phyloP scores from a whole-genome alignment of 2,797 vertebrate species.

The Pantherophis alleghaniensis region DNA sequence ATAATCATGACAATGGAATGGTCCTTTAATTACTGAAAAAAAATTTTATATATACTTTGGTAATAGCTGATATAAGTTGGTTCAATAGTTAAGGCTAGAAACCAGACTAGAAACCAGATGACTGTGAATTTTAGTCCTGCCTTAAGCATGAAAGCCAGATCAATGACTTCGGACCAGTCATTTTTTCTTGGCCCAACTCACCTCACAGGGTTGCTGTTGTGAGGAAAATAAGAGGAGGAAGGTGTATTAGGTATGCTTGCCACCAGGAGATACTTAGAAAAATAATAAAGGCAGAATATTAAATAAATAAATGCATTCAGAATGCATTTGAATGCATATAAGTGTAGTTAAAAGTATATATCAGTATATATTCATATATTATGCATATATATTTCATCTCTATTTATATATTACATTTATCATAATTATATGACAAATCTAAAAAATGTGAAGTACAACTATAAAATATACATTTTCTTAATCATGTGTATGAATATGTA shows the following conservation, averaged over 20 bases:
- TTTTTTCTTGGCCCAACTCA: background rate
- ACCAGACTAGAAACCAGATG: background rate
- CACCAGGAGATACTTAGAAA: background rate
- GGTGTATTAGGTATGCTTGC: background rate
- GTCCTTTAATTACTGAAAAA: constrained; percentile 20
- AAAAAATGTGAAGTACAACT: too few relatives aligned
- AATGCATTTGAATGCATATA: background rate
- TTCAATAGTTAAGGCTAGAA: background rate
- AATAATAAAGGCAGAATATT: background rate
- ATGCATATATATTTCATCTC: too few relatives aligned
- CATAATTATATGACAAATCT: too few relatives aligned
- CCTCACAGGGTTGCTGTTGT: background rate
- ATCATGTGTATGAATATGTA: too few relatives aligned
- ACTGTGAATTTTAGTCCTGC: background rate
- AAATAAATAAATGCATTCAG: background rate
- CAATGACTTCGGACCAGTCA: background rate
- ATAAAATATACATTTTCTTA: too few relatives aligned
- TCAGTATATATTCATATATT: too few relatives aligned
- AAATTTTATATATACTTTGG: background rate
- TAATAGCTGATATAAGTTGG: background rate
- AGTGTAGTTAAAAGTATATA: background rate
- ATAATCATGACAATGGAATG: constrained; percentile 29
- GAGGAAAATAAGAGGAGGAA: background rate
- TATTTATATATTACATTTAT: too few relatives aligned
- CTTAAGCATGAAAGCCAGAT: too few relatives aligned